A percentile compares a stretch with the other conserved stretches of the same genome.
These are phyloP conservation scores for Natrix natrix DNA, from an alignment of 2,797 vertebrate species.

Conservation along the genomic window DNA sequence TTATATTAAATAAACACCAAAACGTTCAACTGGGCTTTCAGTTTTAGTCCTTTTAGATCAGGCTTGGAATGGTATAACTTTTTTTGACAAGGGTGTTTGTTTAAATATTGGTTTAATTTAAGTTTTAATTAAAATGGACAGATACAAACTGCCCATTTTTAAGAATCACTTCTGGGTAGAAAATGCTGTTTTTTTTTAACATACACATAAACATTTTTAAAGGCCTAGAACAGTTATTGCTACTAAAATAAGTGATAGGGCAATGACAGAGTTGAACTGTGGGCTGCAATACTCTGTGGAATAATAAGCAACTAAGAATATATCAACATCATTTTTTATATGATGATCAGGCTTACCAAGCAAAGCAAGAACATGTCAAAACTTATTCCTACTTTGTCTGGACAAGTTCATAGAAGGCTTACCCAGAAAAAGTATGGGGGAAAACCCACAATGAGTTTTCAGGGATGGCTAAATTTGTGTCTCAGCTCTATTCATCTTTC, in stretches of 20 bases:
- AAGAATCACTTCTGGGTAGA: background rate
- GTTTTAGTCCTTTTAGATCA: background rate
- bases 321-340: background rate
- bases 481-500: background rate
- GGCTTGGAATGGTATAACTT: background rate
- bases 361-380: background rate
- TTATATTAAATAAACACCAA: background rate
- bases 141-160: background rate
- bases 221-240: background rate
- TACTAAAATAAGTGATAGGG: background rate
- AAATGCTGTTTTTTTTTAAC: background rate
- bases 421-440: background rate
- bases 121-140: background rate
- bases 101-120: background rate
- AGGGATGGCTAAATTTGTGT: background rate
- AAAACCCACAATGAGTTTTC: background rate
- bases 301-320: background rate
- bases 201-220: background rate
- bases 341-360: background rate
- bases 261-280: background rate
- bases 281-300: background rate
- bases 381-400: background rate
- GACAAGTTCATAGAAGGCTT: background rate
- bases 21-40: background rate
- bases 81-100: background rate